Conservation (phyloP, 2,797 vertebrate genomes). For the Atherinosoma microstoma region DNA sequence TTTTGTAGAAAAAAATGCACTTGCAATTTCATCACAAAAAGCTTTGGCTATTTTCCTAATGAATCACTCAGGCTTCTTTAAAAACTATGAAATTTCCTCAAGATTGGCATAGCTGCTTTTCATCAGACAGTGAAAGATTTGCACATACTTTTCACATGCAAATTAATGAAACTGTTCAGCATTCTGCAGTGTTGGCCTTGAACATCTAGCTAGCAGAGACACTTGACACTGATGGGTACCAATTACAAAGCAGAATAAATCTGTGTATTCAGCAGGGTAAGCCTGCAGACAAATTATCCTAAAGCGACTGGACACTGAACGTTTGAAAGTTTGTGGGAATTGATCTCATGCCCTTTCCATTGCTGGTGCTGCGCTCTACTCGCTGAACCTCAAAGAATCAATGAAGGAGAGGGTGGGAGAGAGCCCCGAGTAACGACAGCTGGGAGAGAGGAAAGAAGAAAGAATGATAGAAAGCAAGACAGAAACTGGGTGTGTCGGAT, state of each 20-base stretch:
- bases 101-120: slow-evolving; percentile 15
- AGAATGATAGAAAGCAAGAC: slow-evolving; percentile 22
- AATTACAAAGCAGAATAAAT: slow-evolving; percentile 71
- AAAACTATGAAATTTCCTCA: slow-evolving; percentile 10
- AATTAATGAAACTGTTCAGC: slow-evolving; percentile 34
- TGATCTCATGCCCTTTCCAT: slow-evolving; percentile 70
- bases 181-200: slow-evolving; percentile 38
- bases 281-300: slow-evolving; percentile 68
- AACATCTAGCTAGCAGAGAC: slow-evolving; percentile 52
- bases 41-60: slow-evolving; percentile 6
- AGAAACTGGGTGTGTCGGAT: slow-evolving; percentile 46
- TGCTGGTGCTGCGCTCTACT: slow-evolving; percentile 54
- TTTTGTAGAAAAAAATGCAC: neutral
- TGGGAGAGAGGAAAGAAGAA: slow-evolving; percentile 22
- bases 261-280: slow-evolving; percentile 51
- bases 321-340: slow-evolving; percentile 71
- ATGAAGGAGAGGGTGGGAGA: slow-evolving; percentile 47
- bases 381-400: slow-evolving; percentile 70
- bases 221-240: slow-evolving; percentile 72
- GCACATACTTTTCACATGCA: slow-evolving; percentile 18
- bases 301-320: slow-evolving; percentile 61
- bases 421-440: slow-evolving; percentile 28
- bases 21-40: slow-evolving; percentile 17
- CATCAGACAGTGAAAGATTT: slow-evolving; percentile 12
- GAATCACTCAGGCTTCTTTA: neutral